phyloP scores from a whole-genome alignment of 2,888 invertebrate species.

The Agrotis puta region DNA sequence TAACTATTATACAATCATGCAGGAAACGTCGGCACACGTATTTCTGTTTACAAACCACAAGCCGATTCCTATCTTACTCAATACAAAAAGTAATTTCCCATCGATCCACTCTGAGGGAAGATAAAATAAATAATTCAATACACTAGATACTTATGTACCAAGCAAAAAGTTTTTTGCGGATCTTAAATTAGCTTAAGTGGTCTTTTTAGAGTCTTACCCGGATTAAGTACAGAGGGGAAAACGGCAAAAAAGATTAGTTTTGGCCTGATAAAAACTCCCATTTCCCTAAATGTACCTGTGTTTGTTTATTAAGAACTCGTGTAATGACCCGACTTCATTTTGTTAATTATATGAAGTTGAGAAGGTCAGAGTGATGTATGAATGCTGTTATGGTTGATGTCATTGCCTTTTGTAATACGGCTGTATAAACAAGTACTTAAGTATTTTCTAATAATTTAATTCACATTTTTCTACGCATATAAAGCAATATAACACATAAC shows the following conservation, averaged over 20 bases:
- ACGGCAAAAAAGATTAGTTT: slow-evolving; percentile 53
- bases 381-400: neutral
- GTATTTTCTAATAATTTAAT: too few species aligned
- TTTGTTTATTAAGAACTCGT: slow-evolving; percentile 47
- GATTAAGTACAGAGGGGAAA: slow-evolving; percentile 54
- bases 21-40: neutral
- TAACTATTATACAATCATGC: neutral
- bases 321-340: slow-evolving; percentile 29
- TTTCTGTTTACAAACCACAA: slow-evolving; percentile 26
- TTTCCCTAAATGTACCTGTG: slow-evolving; percentile 51
- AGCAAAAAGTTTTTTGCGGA: slow-evolving; percentile 53
- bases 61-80: slow-evolving; percentile 42
- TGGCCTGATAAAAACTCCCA: slow-evolving; percentile 48
- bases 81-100: slow-evolving; percentile 58
- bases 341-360: slow-evolving; percentile 14
- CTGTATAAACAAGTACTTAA: neutral
- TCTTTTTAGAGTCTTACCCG: slow-evolving; percentile 53
- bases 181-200: slow-evolving; percentile 66
- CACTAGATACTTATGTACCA: slow-evolving; percentile 45
- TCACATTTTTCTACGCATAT: too few species aligned
- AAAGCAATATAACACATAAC: too few species aligned
- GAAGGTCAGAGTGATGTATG: slow-evolving; percentile 19
- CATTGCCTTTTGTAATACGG: neutral
- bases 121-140: slow-evolving; percentile 66
- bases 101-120: slow-evolving; percentile 38